phyloP scores from a whole-genome alignment of 2,113 vertebrate genomes.

The Candoia aspera region DNA sequence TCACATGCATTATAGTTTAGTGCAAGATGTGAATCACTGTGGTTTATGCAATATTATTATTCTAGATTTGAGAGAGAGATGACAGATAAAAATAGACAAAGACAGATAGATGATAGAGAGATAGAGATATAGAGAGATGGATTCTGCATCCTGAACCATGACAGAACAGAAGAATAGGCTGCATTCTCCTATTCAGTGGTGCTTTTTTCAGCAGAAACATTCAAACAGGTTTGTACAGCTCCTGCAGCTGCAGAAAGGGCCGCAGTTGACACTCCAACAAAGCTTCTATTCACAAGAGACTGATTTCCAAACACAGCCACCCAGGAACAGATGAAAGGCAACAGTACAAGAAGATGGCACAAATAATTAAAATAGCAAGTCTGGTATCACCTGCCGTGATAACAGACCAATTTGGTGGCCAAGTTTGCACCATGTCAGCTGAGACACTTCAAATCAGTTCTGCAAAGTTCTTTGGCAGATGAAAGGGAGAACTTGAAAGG shows the following conservation, averaged over 20 bases:
- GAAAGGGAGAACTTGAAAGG: conserved; percentile 21
- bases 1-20: too few species aligned
- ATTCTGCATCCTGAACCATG: neutral
- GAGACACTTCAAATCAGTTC: conserved; percentile 23
- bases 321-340: conserved; percentile 14
- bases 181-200: neutral
- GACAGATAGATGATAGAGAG: neutral
- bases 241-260: neutral
- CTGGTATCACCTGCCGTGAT: conserved; percentile 18
- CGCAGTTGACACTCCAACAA: conserved; percentile 1
- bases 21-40: neutral
- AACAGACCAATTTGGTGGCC: conserved; percentile 17
- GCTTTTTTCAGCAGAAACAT: neutral
- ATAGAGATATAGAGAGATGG: neutral
- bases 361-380: conserved; percentile 35
- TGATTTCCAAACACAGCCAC: conserved; percentile 9
- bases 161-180: neutral
- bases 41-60: neutral
- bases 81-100: neutral
- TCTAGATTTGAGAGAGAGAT: neutral
- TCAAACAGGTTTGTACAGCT: neutral
- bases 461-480: conserved; percentile 12
- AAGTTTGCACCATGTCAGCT: neutral
- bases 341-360: conserved; percentile 1
- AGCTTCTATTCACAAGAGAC: conserved; percentile 12